A percentile compares a stretch with the other conserved stretches of the same genome.
Conservation (phyloP, 2,797 vertebrate genomes). For the Silurus aristotelis region DNA sequence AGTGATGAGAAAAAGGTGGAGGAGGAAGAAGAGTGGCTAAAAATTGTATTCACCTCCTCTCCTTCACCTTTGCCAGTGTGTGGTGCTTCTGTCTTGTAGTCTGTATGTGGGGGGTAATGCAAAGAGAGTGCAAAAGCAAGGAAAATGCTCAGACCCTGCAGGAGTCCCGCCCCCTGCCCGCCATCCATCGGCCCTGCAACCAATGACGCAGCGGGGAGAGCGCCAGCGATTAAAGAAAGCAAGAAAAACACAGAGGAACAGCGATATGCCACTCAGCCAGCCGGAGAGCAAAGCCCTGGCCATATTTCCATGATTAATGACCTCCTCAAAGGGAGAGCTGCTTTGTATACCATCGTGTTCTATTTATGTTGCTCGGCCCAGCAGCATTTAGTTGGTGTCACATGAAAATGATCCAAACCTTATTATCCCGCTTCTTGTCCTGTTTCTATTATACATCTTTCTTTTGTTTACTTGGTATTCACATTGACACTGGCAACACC, state of each 20-base stretch:
- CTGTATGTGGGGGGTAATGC: conserved; percentile 48
- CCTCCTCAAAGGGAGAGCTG: conserved; percentile 55
- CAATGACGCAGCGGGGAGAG: conserved; percentile 58
- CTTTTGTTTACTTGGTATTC: conserved; percentile 56
- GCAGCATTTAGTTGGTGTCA: conserved; percentile 55
- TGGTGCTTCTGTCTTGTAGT: conserved; percentile 30
- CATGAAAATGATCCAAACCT: conserved; percentile 59
- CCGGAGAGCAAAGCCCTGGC: conserved; percentile 52
- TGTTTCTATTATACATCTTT: conserved; percentile 41
- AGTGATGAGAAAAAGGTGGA: neutral
- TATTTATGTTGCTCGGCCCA: conserved; percentile 53
- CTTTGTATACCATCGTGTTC: conserved; percentile 52
- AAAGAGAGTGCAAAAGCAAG: conserved; percentile 58
- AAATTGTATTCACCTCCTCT: conserved; percentile 61
- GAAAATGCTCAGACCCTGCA: conserved; percentile 63
- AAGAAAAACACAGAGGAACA: conserved; percentile 52
- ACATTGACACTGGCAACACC: conserved; percentile 51
- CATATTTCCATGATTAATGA: conserved; percentile 62
- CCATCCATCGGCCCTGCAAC: conserved; percentile 66
- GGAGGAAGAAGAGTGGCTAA: conserved; percentile 1
- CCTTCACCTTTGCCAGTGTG: conserved; percentile 72
- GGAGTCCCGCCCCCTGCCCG: conserved; percentile 54
- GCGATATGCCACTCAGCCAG: conserved; percentile 57
- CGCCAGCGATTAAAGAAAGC: conserved; percentile 52
- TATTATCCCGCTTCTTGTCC: conserved; percentile 53